Percentiles rank a stretch among this genome's conserved stretches.
Evolutionary conservation across 2,888 invertebrate genomes (phyloP).

Genomic region (Onthophagus sagittarius): DNA sequence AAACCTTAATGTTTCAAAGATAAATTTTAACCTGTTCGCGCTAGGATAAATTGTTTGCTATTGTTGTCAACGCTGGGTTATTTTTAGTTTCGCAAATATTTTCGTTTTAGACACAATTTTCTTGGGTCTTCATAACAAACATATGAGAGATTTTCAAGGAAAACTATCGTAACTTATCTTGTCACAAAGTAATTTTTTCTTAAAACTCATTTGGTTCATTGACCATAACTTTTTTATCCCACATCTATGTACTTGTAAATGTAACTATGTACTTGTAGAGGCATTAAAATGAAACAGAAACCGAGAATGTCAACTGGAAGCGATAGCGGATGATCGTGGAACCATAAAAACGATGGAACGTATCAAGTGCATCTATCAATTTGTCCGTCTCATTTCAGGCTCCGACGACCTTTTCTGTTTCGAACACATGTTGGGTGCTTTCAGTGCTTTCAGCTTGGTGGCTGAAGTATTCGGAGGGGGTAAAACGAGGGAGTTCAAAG

Average conservation of each 20-base stretch:
- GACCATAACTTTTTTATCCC: neutral
- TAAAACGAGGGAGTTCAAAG: neutral
- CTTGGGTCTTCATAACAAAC: no score
- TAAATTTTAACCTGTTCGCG: neutral
- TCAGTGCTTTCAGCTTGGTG: neutral
- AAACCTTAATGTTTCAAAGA: neutral
- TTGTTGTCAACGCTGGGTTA: neutral
- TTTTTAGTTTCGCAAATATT: neutral
- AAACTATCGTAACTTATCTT: no score
- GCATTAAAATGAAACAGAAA: neutral
- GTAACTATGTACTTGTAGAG: neutral
- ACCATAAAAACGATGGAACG: neutral
- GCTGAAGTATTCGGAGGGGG: neutral
- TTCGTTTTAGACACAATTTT: neutral
- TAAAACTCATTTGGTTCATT: neutral
- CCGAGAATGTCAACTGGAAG: neutral
- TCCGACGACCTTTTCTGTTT: neutral
- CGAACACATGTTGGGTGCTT: neutral
- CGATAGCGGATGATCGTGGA: neutral
- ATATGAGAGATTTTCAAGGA: no score
- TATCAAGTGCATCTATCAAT: neutral
- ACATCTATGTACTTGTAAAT: neutral
- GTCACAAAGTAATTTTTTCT: no score
- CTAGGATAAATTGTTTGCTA: neutral
- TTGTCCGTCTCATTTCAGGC: neutral